phyloP scores from a whole-genome alignment of 2,797 vertebrate species.

The Poliocrania exsul region DNA sequence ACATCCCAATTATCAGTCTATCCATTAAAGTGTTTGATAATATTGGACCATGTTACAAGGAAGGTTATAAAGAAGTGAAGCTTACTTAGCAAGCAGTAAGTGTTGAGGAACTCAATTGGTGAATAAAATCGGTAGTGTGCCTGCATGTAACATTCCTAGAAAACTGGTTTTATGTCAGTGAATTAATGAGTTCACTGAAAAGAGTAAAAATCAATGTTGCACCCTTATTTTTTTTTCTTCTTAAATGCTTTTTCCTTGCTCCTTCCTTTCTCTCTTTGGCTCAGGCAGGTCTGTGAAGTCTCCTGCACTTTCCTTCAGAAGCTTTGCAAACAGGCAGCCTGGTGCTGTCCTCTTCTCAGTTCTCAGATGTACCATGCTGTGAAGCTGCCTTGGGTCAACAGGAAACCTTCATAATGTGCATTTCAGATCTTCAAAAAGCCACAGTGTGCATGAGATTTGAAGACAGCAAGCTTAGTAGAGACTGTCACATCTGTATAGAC shows the following conservation, averaged over 20 bases:
- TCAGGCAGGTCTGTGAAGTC: neutral
- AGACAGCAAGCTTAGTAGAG: neutral
- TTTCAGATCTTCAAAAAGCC: slow-evolving; percentile 28
- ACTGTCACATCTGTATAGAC: neutral
- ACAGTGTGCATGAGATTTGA: neutral
- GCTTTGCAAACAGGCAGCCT: neutral
- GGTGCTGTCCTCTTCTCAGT: neutral
- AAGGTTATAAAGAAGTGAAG: neutral
- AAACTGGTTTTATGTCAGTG: neutral
- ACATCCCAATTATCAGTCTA: neutral
- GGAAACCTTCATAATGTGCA: neutral
- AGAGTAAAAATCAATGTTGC: neutral
- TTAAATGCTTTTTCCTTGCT: neutral
- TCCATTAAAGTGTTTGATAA: neutral
- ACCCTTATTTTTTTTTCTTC: too few relatives aligned
- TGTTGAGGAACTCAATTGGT: neutral
- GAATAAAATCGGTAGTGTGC: neutral
- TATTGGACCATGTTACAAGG: neutral
- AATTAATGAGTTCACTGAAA: neutral
- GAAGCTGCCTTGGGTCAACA: slow-evolving; percentile 38
- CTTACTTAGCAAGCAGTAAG: neutral
- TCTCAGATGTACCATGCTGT: neutral
- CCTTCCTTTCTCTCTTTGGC: neutral
- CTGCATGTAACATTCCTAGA: neutral
- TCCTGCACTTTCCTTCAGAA: neutral